phyloP scores from a whole-genome alignment of 2,888 invertebrate genomes.

The Brenthis ino region DNA sequence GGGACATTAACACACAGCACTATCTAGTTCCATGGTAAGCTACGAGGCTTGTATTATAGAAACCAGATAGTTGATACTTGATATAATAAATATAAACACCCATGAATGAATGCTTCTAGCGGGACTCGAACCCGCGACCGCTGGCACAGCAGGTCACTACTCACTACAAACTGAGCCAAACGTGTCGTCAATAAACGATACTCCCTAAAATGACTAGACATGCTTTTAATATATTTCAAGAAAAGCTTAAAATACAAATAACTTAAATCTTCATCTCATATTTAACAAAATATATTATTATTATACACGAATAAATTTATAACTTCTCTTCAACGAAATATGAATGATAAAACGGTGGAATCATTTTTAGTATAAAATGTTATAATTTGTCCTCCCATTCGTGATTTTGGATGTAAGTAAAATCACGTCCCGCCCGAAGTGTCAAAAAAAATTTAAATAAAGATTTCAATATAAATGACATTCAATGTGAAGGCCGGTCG shows the following conservation, averaged over 20 bases:
- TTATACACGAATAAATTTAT: not conserved
- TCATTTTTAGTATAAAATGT: not conserved
- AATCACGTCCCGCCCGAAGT: conserved; percentile 16
- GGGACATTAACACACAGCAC: too few relatives aligned
- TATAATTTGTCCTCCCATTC: not conserved
- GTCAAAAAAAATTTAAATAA: conserved; percentile 27
- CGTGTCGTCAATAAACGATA: too few relatives aligned
- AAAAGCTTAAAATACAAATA: not conserved
- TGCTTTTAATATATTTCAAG: too few relatives aligned
- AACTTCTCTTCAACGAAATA: not conserved
- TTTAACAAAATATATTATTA: not conserved
- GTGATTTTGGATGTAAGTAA: conserved; percentile 6
- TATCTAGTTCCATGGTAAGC: too few relatives aligned
- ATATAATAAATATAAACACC: too few relatives aligned
- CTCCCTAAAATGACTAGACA: not conserved
- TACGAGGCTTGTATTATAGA: too few relatives aligned
- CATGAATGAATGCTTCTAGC: too few relatives aligned
- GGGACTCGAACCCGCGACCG: too few relatives aligned
- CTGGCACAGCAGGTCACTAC: too few relatives aligned
- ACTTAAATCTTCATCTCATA: not conserved
- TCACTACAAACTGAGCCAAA: too few relatives aligned
- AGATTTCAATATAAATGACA: conserved; percentile 38
- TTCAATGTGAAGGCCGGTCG: conserved; percentile 40
- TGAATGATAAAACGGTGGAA: not conserved
- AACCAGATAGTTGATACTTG: too few relatives aligned